These are phyloP conservation scores for Pyralis farinalis DNA, from an alignment of 2,888 invertebrate genomes.

Conservation along the genomic window DNA sequence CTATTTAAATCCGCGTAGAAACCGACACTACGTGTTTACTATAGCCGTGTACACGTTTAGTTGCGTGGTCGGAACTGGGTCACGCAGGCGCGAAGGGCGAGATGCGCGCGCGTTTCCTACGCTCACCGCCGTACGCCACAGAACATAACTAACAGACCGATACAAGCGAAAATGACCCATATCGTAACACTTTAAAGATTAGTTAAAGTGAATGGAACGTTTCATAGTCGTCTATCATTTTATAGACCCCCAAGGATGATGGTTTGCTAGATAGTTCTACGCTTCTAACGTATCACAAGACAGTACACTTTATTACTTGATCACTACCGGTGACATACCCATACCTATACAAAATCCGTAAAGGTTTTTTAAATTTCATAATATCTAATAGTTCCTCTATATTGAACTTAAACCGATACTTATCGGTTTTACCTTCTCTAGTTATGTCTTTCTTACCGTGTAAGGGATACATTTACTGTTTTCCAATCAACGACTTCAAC, in stretches of 20 bases:
- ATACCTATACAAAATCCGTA: no score
- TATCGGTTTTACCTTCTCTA: no score
- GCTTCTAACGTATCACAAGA: background rate
- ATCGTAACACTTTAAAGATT: background rate
- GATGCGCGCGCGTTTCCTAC: slow-evolving; percentile 58
- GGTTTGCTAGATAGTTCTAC: slow-evolving; percentile 2
- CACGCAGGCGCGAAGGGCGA: slow-evolving; percentile 53
- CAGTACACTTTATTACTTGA: background rate
- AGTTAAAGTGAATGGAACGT: background rate
- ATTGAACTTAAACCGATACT: no score
- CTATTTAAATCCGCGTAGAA: slow-evolving; percentile 7
- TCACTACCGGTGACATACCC: no score
- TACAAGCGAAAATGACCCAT: slow-evolving; percentile 6
- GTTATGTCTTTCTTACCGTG: no score
- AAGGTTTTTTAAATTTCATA: no score
- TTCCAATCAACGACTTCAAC: no score
- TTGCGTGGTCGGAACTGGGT: slow-evolving; percentile 43
- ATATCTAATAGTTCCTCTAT: no score
- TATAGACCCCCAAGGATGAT: slow-evolving; percentile 9
- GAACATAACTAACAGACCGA: slow-evolving; percentile 4
- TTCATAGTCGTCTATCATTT: background rate
- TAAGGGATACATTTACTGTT: no score
- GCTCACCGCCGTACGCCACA: slow-evolving; percentile 17
- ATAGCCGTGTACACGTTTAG: slow-evolving; percentile 16
- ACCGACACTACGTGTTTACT: background rate